Conservation (phyloP, 2,888 invertebrate genomes). For the Piscicola geometra region DNA sequence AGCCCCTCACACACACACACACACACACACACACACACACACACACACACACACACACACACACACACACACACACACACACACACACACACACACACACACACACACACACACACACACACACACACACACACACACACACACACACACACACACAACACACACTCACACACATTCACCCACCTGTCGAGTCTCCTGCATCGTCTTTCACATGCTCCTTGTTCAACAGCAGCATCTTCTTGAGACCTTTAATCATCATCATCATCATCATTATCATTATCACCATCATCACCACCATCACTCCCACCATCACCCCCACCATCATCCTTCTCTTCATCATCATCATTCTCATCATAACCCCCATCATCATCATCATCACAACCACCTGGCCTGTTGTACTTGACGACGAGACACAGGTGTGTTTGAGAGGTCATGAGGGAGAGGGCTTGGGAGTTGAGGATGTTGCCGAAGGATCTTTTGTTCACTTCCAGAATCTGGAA, state of each 20-base stretch:
- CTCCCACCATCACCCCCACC: background rate
- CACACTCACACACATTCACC: too few relatives aligned
- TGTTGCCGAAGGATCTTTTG: conserved; percentile 90
- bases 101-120: too few relatives aligned
- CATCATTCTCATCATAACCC: background rate
- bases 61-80: too few relatives aligned
- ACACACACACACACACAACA: too few relatives aligned
- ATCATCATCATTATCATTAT: conserved; percentile 2
- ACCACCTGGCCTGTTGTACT: conserved; percentile 24
- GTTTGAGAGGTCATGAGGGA: conserved; percentile 1
- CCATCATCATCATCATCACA: background rate
- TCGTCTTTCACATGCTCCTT: background rate
- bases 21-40: too few relatives aligned
- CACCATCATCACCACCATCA: background rate
- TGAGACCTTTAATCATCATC: background rate
- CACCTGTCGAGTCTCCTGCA: too few relatives aligned
- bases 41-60: too few relatives aligned
- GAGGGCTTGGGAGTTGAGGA: conserved; percentile 76
- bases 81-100: too few relatives aligned
- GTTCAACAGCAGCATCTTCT: background rate
- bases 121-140: too few relatives aligned
- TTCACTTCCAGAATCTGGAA: conserved; percentile 84
- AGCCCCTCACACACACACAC: too few relatives aligned
- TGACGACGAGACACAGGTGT: conserved; percentile 16
- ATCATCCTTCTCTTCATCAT: too few relatives aligned